Base-by-base conservation (phyloP, 2,113 vertebrate species). In the Dicrurus megarhynchus region DNA sequence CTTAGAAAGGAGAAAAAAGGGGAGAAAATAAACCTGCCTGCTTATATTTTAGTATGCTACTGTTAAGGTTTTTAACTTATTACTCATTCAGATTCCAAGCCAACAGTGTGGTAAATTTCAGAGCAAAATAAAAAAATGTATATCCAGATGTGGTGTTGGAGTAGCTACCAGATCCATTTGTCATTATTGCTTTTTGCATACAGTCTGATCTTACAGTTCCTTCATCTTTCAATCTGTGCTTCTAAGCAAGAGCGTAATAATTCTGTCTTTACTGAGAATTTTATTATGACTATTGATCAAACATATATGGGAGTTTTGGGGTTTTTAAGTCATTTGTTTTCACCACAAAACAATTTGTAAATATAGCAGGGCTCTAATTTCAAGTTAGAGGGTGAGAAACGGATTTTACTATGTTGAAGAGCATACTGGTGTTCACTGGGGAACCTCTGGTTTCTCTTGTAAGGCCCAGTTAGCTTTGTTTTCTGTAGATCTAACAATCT, bases 201-300 rank as follows among this genome's bases (percentile, higher is more conserved):
- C 8, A 39, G 42, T 44, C 39, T 85, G 57, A 19, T 73, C 50
- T 85, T 74, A 17, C 0, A 11, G 41, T 87, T 86, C 71, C 82
- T 94, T 89, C 61, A 37, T 70, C 68, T 86, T 91, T 75, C 85
- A 56, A 6, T 86, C 52, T 81, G 18, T 49, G 56, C 67, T 86
- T 90, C 80, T 75, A 88, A 93, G 16, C 17, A n/a, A 22, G 55
- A 33, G 16, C 16, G 16, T 22, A 86, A 60, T 86, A 87, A 81
- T 86, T 90, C 44, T 78, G 50, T 80, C 59, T 90, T 61, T 49
- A 65, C 64, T 75, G 82, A 69, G 47, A 84, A 91, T 88, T 95
- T 94, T 84, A 78, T 91, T 80, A 60, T 70, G 24, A 68, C 41
- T 89, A 20, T 64, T 78, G 87, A 89, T 94, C 70, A 94, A 93